Evolutionary conservation across 2,113 vertebrate species (phyloP), one percentile per base, ranked within the genome.

Genomic region (Nycticorax nycticorax): DNA sequence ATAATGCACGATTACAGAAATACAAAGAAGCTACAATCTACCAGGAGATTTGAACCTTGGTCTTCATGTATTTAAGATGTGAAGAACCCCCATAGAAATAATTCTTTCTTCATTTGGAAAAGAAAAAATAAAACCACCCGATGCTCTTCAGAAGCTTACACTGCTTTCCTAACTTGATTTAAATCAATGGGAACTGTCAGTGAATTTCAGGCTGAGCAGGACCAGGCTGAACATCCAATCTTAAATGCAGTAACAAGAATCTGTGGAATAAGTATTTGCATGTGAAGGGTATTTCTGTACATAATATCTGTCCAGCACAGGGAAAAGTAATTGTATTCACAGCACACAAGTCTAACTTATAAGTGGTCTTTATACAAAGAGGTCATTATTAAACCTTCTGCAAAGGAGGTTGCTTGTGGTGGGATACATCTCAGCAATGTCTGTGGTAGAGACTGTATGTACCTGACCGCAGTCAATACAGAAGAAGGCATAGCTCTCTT

Each of bases 51-150:
- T 67, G 32, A 78, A 59, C 12, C 7, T 63, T 27, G 10, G 4
- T 82, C 27, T 81, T 85, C 3, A 3, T 30, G 8, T 33, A 45
- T 74, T 75, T 59, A 59, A 62, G 21, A 57, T 35, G 5, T 18
- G 19, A 87, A 89, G n/a, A 69, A 41, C 22, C 6, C 9, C 77
- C 8, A 48, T 3, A 39, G 20, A 5, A 74, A 35, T 43, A 30
- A 4, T 2, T 18, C 33, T 68, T 55, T 83, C 2, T 41, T 67
- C 8, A 73, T 69, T 39, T 30, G 3, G 1, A 43, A 64, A 73
- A 57, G 8, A 59, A n/a, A 57, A 50, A 27, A 13, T 7, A 24
- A 50, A 50, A 50, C 10, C 39, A 77, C 12, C 48, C 0, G 0
- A 50, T 14, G 3, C 10, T 93, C 12, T 63, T 12, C 15, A 35